A percentile compares a stretch with the other conserved stretches of the same genome.
phyloP scores from a whole-genome alignment of 2,888 invertebrate genomes.

The Fissipunctia ypsillon region DNA sequence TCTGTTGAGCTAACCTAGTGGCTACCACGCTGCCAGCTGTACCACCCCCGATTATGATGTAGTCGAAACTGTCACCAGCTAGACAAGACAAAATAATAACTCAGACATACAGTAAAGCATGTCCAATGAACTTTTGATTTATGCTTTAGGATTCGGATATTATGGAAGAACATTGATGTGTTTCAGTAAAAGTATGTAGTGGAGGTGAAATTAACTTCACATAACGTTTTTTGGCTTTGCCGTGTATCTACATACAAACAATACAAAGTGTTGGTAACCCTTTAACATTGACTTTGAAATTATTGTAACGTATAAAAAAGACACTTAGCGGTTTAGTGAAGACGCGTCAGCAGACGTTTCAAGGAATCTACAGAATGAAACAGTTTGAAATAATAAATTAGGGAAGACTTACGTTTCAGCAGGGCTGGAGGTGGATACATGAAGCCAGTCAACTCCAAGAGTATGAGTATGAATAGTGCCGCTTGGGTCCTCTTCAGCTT shows the following conservation, averaged over 20 bases:
- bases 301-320: too few species aligned
- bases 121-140: neutral
- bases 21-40: slow-evolving; percentile 53
- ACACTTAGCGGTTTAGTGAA: too few species aligned
- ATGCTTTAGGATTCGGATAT: neutral
- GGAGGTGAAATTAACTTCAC: neutral
- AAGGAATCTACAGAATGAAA: neutral
- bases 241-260: neutral
- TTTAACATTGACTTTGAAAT: too few species aligned
- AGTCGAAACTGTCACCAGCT: slow-evolving; percentile 47
- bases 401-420: slow-evolving; percentile 18
- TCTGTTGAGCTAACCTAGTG: slow-evolving; percentile 42
- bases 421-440: slow-evolving; percentile 36
- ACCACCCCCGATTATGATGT: slow-evolving; percentile 53
- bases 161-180: too few species aligned
- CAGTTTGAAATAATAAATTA: neutral
- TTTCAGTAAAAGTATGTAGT: neutral
- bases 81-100: neutral
- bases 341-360: neutral
- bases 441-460: slow-evolving; percentile 39
- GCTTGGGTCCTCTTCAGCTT: slow-evolving; percentile 14
- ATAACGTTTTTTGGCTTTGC: neutral
- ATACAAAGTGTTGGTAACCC: neutral
- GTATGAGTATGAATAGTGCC: neutral
- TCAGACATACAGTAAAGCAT: neutral